phyloP scores from a whole-genome alignment of 35 echinoderm and acorn worm genomes.

The Nesometra sesokonis region DNA sequence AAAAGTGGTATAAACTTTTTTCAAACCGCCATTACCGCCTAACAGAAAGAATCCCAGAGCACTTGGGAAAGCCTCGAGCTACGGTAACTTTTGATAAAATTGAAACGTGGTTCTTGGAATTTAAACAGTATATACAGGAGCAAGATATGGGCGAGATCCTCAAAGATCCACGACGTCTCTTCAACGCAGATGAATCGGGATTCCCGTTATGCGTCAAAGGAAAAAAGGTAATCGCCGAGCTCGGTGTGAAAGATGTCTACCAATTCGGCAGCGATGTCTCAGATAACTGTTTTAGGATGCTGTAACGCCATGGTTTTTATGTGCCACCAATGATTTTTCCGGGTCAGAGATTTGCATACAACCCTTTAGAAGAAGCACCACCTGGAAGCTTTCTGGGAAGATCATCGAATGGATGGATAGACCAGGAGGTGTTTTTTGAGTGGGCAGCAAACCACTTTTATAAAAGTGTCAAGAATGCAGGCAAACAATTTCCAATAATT shows the following conservation, averaged over 20 bases:
- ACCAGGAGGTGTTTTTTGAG: slow-evolving; percentile 16
- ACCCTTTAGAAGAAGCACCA: slow-evolving; percentile 13
- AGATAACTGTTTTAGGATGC: slow-evolving; percentile 20
- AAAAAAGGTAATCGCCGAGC: background rate
- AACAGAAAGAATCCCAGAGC: slow-evolving; percentile 24
- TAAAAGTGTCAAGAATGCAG: background rate
- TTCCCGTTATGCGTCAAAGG: background rate
- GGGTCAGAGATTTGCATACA: background rate
- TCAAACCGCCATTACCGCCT: slow-evolving; percentile 21
- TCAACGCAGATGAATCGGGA: slow-evolving; percentile 5
- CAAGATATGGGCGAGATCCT: background rate
- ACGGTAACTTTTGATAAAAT: slow-evolving; percentile 20
- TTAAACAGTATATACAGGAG: slow-evolving; percentile 7
- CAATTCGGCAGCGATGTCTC: background rate
- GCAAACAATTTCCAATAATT: background rate
- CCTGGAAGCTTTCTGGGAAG: background rate
- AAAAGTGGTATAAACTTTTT: slow-evolving; percentile 37
- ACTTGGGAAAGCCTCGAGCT: slow-evolving; percentile 17
- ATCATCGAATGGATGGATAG: slow-evolving; percentile 12
- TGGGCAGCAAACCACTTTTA: slow-evolving; percentile 22
- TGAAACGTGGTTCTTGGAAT: slow-evolving; percentile 14
- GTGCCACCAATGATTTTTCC: slow-evolving; percentile 14
- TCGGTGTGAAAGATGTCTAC: slow-evolving; percentile 2
- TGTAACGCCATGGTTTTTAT: slow-evolving; percentile 12
- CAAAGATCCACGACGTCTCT: background rate